Conservation (phyloP, 2,888 invertebrate genomes). For the Drosophila ustulata region DNA sequence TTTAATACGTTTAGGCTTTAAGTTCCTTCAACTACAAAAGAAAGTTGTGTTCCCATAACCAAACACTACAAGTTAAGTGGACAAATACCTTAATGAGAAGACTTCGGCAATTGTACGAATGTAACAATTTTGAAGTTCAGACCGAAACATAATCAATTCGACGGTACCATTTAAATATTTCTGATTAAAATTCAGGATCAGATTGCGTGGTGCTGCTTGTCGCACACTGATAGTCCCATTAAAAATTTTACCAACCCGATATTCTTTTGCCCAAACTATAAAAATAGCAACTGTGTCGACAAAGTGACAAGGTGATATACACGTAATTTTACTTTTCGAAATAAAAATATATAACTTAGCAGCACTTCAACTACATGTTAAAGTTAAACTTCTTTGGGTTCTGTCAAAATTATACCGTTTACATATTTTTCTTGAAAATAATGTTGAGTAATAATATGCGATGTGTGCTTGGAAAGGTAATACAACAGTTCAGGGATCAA, state of each 20-base stretch:
- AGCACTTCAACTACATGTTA: neutral
- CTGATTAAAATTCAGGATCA: constrained; percentile 50
- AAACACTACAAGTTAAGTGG: constrained; percentile 51
- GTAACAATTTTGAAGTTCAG: constrained; percentile 35
- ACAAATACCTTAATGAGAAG: constrained; percentile 78
- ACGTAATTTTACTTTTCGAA: neutral
- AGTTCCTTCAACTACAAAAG: too few species aligned
- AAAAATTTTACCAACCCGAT: constrained; percentile 72
- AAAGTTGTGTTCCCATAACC: neutral
- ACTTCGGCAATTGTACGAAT: constrained; percentile 60
- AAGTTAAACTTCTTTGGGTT: neutral
- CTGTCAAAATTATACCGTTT: constrained; percentile 1
- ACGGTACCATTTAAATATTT: constrained; percentile 66
- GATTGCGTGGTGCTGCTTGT: constrained; percentile 36
- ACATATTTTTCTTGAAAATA: neutral
- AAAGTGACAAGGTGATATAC: neutral
- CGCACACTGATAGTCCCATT: constrained; percentile 39
- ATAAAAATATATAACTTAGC: neutral
- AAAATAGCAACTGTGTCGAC: constrained; percentile 53
- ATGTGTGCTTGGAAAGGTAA: neutral
- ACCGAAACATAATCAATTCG: constrained; percentile 73
- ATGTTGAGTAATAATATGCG: neutral
- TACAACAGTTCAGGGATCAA: neutral
- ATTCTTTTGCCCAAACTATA: constrained; percentile 72
- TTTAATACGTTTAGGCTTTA: too few species aligned